Evolutionary conservation across 1,140 invertebrate species (phyloP).

Genomic region (Bombus terrestris): DNA sequence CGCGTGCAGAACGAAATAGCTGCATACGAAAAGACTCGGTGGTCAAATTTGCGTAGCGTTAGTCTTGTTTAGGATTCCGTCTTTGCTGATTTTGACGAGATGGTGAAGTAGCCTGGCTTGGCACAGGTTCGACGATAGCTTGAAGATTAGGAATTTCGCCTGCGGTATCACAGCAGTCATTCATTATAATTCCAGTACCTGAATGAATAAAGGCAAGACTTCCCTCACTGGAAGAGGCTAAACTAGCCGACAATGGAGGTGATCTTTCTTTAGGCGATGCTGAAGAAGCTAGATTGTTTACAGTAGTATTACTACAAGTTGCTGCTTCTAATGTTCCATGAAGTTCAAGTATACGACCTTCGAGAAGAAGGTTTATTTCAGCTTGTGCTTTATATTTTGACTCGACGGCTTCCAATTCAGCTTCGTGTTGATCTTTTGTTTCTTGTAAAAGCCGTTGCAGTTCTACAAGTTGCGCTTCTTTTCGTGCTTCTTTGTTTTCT

Average conservation of each 20-base stretch:
- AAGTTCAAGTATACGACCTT: conserved; percentile 87
- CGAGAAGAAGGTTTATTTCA: conserved; percentile 86
- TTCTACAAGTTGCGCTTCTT: conserved; percentile 81
- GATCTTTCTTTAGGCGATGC: conserved; percentile 80
- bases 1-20: conserved; percentile 40
- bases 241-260: conserved; percentile 78
- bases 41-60: conserved; percentile 48
- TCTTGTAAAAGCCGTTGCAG: conserved; percentile 81
- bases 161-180: conserved; percentile 78
- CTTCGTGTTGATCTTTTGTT: conserved; percentile 82
- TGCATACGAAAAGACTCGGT: conserved; percentile 31
- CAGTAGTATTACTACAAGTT: conserved; percentile 57
- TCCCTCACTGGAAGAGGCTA: conserved; percentile 81
- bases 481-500: conserved; percentile 81
- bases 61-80: conserved; percentile 61
- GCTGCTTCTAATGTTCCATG: conserved; percentile 82
- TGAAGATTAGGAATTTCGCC: conserved; percentile 80
- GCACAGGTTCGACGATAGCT: conserved; percentile 79
- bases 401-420: conserved; percentile 85
- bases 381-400: conserved; percentile 89
- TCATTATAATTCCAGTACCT: conserved; percentile 76
- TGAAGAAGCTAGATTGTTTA: conserved; percentile 76
- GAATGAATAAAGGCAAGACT: conserved; percentile 79
- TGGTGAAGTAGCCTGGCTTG: conserved; percentile 72
- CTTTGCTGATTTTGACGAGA: conserved; percentile 57